Percentiles rank a stretch among this genome's conserved stretches.
These are phyloP conservation scores for Peromyscus aztecus DNA, from an alignment of 2,797 vertebrate species.

Conservation along the genomic window DNA sequence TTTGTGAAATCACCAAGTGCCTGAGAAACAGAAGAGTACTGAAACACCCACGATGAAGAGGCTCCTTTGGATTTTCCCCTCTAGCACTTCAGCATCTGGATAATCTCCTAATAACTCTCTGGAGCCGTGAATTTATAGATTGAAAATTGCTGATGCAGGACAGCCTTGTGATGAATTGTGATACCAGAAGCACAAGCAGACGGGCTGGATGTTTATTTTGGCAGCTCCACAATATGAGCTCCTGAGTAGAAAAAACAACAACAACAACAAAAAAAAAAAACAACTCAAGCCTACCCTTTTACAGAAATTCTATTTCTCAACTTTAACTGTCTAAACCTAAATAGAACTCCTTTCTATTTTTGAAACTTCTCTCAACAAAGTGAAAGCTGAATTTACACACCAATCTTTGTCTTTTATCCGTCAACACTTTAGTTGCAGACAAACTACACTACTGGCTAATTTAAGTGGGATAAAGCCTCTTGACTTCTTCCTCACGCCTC, in stretches of 20 bases:
- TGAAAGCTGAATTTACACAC: conserved; percentile 42
- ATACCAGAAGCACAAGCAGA: conserved; percentile 57
- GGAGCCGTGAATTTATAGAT: conserved; percentile 71
- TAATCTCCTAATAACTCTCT: conserved; percentile 67
- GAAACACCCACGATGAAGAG: conserved; percentile 34
- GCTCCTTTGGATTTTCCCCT: conserved; percentile 49
- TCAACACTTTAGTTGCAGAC: conserved; percentile 72
- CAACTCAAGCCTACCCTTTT: conserved; percentile 52
- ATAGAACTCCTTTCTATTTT: conserved; percentile 78
- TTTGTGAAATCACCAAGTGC: conserved; percentile 69
- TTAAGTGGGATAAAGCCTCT: conserved; percentile 61
- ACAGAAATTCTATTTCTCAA: conserved; percentile 59
- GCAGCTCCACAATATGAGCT: conserved; percentile 42
- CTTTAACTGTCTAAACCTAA: conserved; percentile 42
- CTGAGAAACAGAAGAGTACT: conserved; percentile 63
- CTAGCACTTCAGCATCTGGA: conserved; percentile 57
- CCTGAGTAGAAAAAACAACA: conserved; percentile 12
- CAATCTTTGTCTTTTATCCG: conserved; percentile 65
- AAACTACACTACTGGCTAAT: conserved; percentile 32
- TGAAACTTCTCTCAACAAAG: conserved; percentile 52
- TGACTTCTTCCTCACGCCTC: conserved; percentile 61
- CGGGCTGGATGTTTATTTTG: conserved; percentile 53
- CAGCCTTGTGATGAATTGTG: conserved; percentile 40
- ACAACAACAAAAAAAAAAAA: neutral
- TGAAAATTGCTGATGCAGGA: conserved; percentile 46